Conservation (phyloP, 2,888 invertebrate species). For the Rhogogaster chlorosoma region DNA sequence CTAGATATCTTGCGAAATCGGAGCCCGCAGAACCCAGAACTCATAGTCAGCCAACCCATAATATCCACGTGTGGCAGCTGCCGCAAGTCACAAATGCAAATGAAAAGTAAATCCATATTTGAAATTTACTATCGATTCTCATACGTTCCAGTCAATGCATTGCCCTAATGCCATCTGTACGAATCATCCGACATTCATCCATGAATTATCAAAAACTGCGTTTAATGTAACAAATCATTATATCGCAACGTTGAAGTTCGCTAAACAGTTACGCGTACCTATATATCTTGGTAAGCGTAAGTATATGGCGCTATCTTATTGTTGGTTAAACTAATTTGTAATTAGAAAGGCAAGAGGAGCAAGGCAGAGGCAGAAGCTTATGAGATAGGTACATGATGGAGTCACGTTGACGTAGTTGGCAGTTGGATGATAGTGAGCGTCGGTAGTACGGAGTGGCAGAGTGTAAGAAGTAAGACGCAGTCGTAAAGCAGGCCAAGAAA, state of each 20-base stretch:
- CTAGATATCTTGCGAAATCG: slow-evolving; percentile 53
- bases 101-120: slow-evolving; percentile 26
- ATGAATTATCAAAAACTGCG: background rate
- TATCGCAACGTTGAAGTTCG: background rate
- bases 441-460: slow-evolving; percentile 14
- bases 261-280: slow-evolving; percentile 7
- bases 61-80: slow-evolving; percentile 50
- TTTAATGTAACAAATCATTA: background rate
- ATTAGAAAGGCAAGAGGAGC: slow-evolving; percentile 58
- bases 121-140: background rate
- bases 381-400: slow-evolving; percentile 7
- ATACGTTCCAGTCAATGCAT: background rate
- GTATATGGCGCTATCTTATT: slow-evolving; percentile 43
- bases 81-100: slow-evolving; percentile 48
- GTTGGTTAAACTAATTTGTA: slow-evolving; percentile 59
- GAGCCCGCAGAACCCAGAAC: slow-evolving; percentile 44
- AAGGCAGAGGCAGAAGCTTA: slow-evolving; percentile 36
- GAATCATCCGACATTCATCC: background rate
- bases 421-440: slow-evolving; percentile 45
- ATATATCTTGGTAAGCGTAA: slow-evolving; percentile 5
- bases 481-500: slow-evolving; percentile 45
- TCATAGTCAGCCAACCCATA: slow-evolving; percentile 6
- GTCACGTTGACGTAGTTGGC: slow-evolving; percentile 37
- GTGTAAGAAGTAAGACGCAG: slow-evolving; percentile 39
- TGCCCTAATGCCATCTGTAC: background rate